Base-by-base conservation (phyloP, 2,888 invertebrate genomes). In the Drosophila meridionalis region DNA sequence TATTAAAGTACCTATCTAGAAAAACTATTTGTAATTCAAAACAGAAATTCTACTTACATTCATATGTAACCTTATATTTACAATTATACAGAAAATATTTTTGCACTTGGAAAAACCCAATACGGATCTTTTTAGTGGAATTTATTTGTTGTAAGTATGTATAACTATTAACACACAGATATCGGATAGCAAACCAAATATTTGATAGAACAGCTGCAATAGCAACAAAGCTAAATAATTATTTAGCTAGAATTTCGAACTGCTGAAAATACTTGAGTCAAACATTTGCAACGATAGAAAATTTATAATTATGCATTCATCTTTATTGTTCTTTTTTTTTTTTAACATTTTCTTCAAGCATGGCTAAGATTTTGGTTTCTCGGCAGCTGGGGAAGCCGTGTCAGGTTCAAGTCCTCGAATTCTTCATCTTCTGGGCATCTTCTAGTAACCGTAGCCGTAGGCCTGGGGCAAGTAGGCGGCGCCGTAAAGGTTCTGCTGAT, bases 381-480 rank as follows among this genome's bases (percentile, higher is more conserved):
- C 60, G 55, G 47, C 68, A 72, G 48, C 47, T 47, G 65, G 26
- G 42, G 11, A 67, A 66, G 48, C 58, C 32, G 47, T 55, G 60
- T 67, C 68, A 47, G 43, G 48, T 42, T 62, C 42, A 53, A 34
- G 47, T 66, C 58, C 38, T 38, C 48, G 34, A n/a, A 32, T 53
- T 58, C 48, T 4, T 9, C 20, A 20, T 20, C 30, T 0, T n/a
- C 0, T 2, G 47, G 20, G 20, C 20, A 34, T 47, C 38, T 8
- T 52, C 40, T 72, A 76, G 75, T 87, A 91, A 14, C 85, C 79
- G 72, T 76, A 85, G 62, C 72, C 76, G 4, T 76, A 81, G 8
- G 71, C 56, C 61, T 90, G 83, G 48, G 89, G 89, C 56, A 82
- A 53, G 38, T 85, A 90, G 56, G 76, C 83, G 59, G 79, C 76